Evolutionary conservation across 2,888 invertebrate genomes (phyloP).

Genomic region (Drosophila nr. perissopoda): DNA sequence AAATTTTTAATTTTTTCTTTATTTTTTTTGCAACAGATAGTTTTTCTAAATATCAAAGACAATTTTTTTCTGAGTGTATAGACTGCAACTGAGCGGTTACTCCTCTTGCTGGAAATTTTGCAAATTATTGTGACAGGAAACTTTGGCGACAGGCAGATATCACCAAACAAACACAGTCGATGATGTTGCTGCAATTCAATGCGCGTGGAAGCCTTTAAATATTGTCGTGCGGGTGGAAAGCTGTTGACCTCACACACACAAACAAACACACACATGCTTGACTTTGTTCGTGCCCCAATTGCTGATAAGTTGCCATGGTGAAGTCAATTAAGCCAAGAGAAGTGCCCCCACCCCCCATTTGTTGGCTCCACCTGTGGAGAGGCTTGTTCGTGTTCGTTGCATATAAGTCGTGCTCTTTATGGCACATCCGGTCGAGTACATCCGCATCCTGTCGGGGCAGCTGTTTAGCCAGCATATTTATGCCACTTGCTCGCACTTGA

Average conservation of each 20-base stretch:
- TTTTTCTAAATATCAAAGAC: not conserved
- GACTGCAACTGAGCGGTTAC: not conserved
- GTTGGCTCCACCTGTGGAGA: constrained; percentile 27
- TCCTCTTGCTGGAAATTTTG: not conserved
- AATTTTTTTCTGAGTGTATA: not conserved
- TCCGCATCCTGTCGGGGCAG: constrained; percentile 57
- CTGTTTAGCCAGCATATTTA: constrained; percentile 76
- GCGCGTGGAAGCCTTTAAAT: constrained; percentile 30
- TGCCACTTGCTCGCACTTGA: constrained; percentile 63
- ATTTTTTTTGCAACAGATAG: too few relatives aligned
- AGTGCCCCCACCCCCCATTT: not conserved
- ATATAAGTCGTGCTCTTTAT: constrained; percentile 70
- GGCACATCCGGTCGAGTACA: constrained; percentile 59
- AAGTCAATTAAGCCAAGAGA: constrained; percentile 56
- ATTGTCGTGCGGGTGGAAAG: not conserved
- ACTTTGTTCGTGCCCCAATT: constrained; percentile 23
- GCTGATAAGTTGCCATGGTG: constrained; percentile 52
- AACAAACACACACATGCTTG: not conserved
- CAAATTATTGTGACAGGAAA: constrained; percentile 14
- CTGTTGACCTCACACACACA: not conserved
- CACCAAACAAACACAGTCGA: not conserved
- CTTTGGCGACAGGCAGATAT: constrained; percentile 9
- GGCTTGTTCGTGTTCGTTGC: constrained; percentile 56
- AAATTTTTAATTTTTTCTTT: not conserved
- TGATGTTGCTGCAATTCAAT: constrained; percentile 28